phyloP scores from a whole-genome alignment of 1,140 invertebrate genomes.

The Papilio glaucus region DNA sequence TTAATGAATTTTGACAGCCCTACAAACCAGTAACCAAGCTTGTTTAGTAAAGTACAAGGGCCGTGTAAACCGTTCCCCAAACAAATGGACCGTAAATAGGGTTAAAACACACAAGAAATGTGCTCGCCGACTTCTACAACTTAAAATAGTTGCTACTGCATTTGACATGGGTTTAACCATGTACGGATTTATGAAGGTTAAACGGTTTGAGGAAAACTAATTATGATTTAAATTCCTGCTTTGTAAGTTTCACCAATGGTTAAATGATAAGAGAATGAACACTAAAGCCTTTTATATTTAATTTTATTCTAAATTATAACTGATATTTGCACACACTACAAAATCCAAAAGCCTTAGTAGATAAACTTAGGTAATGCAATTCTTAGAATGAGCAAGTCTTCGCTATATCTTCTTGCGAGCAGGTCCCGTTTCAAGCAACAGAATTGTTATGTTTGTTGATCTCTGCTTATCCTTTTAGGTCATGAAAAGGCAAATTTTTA shows the following conservation, averaged over 20 bases:
- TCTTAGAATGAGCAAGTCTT: neutral
- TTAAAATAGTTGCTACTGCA: conserved; percentile 32
- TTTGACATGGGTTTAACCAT: conserved; percentile 25
- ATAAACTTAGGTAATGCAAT: neutral
- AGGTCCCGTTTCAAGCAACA: neutral
- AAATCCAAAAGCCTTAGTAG: too few species aligned
- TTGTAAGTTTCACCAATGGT: neutral
- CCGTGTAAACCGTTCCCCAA: conserved; percentile 3
- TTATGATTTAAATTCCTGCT: conserved; percentile 6
- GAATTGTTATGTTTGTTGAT: neutral
- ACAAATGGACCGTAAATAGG: conserved; percentile 27
- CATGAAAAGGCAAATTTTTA: neutral
- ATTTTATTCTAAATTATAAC: neutral
- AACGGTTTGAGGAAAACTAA: conserved; percentile 23
- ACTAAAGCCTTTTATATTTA: neutral
- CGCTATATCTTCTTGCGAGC: neutral
- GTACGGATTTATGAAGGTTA: conserved; percentile 28
- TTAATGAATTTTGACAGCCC: neutral
- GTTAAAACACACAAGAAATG: conserved; percentile 30
- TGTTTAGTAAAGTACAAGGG: conserved; percentile 21
- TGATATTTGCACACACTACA: too few species aligned
- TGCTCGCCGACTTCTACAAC: conserved; percentile 11
- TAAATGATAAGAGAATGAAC: neutral
- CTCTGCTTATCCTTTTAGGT: neutral
- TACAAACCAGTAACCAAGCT: conserved; percentile 1